phyloP scores from a whole-genome alignment of 2,888 invertebrate species.

The Athetis lepigone region DNA sequence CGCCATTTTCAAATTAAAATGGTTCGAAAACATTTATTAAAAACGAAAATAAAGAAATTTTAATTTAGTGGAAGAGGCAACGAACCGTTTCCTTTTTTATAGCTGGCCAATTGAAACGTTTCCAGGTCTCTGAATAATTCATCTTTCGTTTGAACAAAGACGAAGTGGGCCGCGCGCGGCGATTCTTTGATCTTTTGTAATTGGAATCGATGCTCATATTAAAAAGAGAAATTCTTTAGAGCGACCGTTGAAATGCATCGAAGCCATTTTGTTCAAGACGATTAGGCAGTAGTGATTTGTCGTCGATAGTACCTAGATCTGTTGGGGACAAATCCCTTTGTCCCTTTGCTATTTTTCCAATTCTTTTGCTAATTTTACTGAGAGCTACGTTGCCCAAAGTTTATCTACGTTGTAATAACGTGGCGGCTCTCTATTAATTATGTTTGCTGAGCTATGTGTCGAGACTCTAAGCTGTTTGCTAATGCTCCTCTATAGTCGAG shows the following conservation, averaged over 20 bases:
- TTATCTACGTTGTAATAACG: constrained; percentile 49
- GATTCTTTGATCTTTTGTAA: constrained; percentile 91
- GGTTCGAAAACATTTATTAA: constrained; percentile 76
- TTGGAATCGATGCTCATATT: constrained; percentile 91
- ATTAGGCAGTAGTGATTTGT: constrained; percentile 85
- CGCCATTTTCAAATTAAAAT: constrained; percentile 70
- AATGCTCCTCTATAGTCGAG: constrained; percentile 42
- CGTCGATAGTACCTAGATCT: constrained; percentile 63
- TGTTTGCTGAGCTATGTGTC: constrained; percentile 59
- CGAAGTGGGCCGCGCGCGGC: constrained; percentile 90
- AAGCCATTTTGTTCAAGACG: constrained; percentile 87
- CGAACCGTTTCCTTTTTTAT: constrained; percentile 90
- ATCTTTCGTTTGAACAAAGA: constrained; percentile 91
- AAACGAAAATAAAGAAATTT: constrained; percentile 87
- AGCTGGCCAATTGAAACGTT: constrained; percentile 91
- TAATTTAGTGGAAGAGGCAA: constrained; percentile 90
- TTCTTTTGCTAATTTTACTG: constrained; percentile 36
- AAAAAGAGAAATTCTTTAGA: constrained; percentile 88
- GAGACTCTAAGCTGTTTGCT: constrained; percentile 62
- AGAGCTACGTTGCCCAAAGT: constrained; percentile 26
- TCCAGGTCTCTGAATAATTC: constrained; percentile 91
- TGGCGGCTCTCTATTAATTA: constrained; percentile 53
- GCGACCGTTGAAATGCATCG: constrained; percentile 88
- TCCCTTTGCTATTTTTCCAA: constrained; percentile 52
- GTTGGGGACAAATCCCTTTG: constrained; percentile 57